These are phyloP conservation scores for Lucilia cuprina DNA, from an alignment of 1,140 invertebrate species.

Conservation along the genomic window DNA sequence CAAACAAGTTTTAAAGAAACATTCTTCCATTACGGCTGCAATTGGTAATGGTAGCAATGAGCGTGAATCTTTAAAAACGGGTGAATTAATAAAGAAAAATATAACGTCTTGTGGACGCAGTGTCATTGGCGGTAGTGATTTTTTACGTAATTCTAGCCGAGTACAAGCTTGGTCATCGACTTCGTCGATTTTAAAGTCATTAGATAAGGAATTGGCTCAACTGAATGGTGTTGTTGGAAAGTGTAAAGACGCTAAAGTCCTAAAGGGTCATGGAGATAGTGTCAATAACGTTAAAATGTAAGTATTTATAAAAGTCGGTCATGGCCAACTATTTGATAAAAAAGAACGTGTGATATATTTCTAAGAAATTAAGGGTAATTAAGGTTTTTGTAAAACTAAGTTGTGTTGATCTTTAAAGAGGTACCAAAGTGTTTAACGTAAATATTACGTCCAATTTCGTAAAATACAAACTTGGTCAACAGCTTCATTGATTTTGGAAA, in stretches of 20 bases:
- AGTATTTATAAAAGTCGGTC: not conserved
- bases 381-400: too few species aligned
- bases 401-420: too few species aligned
- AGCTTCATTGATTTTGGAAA: conserved; percentile 43
- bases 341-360: too few species aligned
- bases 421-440: too few species aligned
- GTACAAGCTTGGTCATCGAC: conserved; percentile 54
- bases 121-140: not conserved
- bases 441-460: not conserved
- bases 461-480: conserved; percentile 53
- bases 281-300: not conserved
- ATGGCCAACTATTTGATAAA: too few species aligned
- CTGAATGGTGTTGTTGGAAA: conserved; percentile 26
- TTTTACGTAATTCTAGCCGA: conserved; percentile 20
- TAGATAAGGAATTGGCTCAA: conserved; percentile 42
- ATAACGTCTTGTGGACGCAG: not conserved
- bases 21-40: not conserved
- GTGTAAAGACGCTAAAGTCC: not conserved
- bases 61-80: not conserved
- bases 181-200: conserved; percentile 46
- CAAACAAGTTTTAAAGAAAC: not conserved
- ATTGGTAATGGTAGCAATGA: not conserved
- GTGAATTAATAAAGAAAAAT: conserved; percentile 19
- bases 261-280: not conserved
- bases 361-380: too few species aligned